A percentile compares a stretch with the other conserved stretches of the same genome.
These are phyloP conservation scores for Chinchilla lanigera DNA, from an alignment of 2,113 vertebrate genomes.

Conservation along the genomic window DNA sequence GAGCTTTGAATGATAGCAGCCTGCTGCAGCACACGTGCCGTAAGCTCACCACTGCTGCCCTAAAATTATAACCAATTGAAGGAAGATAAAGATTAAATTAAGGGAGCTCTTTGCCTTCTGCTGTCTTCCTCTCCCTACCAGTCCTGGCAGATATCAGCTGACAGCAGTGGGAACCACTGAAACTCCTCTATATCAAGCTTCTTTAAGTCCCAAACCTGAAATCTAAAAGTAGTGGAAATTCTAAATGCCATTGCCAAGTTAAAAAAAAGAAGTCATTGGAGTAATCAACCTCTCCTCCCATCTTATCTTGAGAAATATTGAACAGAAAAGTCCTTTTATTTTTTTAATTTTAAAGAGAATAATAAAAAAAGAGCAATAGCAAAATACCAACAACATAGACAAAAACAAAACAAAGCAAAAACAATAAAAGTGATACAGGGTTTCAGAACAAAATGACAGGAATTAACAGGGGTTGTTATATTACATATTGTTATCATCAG, in stretches of 20 bases:
- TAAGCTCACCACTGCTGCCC: background rate
- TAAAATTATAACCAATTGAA: background rate
- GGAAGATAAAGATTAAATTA: background rate
- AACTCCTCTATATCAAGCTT: accelerated
- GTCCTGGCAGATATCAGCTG: background rate
- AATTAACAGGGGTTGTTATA: too few species aligned
- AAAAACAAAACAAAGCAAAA: too few species aligned
- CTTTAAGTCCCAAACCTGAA: background rate
- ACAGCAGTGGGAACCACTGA: too few species aligned
- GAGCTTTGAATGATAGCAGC: background rate
- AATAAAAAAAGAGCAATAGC: too few species aligned
- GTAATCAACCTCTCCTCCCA: conserved; percentile 3
- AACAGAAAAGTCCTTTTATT: background rate
- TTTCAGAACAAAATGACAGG: too few species aligned
- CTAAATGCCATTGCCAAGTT: background rate
- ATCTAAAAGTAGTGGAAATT: background rate
- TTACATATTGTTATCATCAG: too few species aligned
- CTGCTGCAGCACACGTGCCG: background rate
- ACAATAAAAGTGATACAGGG: too few species aligned
- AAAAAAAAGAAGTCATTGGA: background rate
- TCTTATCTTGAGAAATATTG: background rate
- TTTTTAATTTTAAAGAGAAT: too few species aligned
- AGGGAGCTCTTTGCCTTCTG: background rate
- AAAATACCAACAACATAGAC: too few species aligned
- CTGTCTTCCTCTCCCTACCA: accelerated